Evolutionary conservation across 2,888 invertebrate species (phyloP), one percentile per base, ranked within the genome.

Genomic region (Schizaphis graminum): DNA sequence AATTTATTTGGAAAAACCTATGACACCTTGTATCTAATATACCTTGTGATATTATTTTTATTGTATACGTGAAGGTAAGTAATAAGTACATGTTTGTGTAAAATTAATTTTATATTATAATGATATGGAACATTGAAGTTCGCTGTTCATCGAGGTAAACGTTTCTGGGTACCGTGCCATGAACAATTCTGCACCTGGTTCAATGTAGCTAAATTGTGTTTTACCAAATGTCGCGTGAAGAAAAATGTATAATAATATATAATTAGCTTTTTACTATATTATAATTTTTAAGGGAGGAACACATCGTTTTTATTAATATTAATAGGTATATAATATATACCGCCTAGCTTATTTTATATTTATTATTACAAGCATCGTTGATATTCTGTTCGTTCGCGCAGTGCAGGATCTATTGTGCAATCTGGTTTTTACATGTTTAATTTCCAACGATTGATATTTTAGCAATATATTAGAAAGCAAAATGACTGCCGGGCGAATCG

Each of bases 381-480:
- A 77, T 77, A 77, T 24, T 77, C 21, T 35, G 21, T 21, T 35
- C 77, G 21, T 77, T 77, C 35, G 35, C 77, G 77, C 8, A 0
- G 77, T 77, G 21, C 21, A 77, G 35, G 35, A 35, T 21, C 77
- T 35, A 3, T 88, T 53, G 26, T 56, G 88, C 89, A 57, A 56
- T n/a, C 11, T 56, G 85, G 47, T 86, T 86, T 86, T 47, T 86
- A 86, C 35, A 77, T 61, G 57, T 89, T 35, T 41, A 35, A 26
- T 53, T 53, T 84, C 84, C 35, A 84, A 91, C n/a, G 53, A 91
- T 16, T 53, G 21, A 77, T 67, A 49, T 49, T 89, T 57, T 57
- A 89, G 77, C 77, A 77, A 35, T 84, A 85, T 91, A 91, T 87
- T 92, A 92, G 92, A 92, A 92, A 92, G 92, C 92, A 26, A 85